Evolutionary conservation across 2,797 vertebrate genomes (phyloP), one percentile per base, ranked within the genome.

Genomic region (Sitta carolinensis): DNA sequence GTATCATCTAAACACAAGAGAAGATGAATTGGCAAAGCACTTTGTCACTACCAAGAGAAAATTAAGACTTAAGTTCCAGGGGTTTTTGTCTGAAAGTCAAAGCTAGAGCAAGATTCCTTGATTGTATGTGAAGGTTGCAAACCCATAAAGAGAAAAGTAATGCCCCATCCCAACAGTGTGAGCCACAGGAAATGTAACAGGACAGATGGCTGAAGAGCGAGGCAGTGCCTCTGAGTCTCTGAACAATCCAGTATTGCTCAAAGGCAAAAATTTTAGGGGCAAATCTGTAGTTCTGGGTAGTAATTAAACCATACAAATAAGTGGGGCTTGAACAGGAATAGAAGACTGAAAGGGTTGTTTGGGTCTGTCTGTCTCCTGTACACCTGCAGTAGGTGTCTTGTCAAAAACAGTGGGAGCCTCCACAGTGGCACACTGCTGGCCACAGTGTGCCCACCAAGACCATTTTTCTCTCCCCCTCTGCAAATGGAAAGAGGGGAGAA

Each of bases 151-250:
- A 34, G 54, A 50, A 54, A 67, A 43, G 27, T 29, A 76, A 9
- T 58, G 40, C 20, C 75, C 26, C 62, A 1, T 77, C 67, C 32
- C 59, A 61, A 30, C 10, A 50, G 22, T 13, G 10, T 47, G 57
- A 79, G 26, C 32, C 22, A 29, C 32, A 36, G 57, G 67, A 83
- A 74, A 54, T 3, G 1, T 32, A 30, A n/a, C 0, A 0, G 76
- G 57, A 52, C 59, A 32, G 45, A 29, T 25, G 48, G 79, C 45
- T 64, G 45, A 78, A 40, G 9, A 66, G 45, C 20, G 63, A 80
- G 40, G 51, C 38, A 50, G 0, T 45, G 34, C 45, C 36, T 50
- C 64, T 69, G 36, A 36, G 36, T 36, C 36, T 63, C 51, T 72
- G 70, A 45, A 74, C 29, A 69, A 20, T 48, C 13, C 9, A 7